Percentiles rank a stretch among this genome's conserved stretches.
These are phyloP conservation scores for Drosophila serrata DNA, from an alignment of 1,140 invertebrate species.

Conservation along the genomic window DNA sequence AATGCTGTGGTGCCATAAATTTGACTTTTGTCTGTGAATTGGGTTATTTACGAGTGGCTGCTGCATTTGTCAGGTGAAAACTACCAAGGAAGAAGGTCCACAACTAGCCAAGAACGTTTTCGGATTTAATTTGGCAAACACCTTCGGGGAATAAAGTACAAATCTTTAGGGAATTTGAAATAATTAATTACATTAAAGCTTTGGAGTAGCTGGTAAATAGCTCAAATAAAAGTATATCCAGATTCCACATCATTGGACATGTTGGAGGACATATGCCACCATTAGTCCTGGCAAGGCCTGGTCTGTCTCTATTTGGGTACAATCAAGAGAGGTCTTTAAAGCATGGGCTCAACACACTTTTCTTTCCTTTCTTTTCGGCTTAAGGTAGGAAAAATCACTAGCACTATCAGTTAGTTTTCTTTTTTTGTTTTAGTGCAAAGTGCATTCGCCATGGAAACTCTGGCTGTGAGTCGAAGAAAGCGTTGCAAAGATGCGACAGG, in stretches of 20 bases:
- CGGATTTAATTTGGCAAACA: slow-evolving; percentile 35
- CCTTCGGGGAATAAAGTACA: background rate
- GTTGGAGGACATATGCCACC: background rate
- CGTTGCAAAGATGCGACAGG: slow-evolving; percentile 50
- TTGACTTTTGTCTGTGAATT: slow-evolving; percentile 42
- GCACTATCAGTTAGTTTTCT: slow-evolving; percentile 70
- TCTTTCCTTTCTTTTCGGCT: too few species aligned
- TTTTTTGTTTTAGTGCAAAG: slow-evolving; percentile 45
- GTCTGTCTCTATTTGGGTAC: slow-evolving; percentile 7
- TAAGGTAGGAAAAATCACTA: slow-evolving; percentile 6
- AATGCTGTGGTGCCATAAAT: slow-evolving; percentile 63
- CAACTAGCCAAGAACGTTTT: slow-evolving; percentile 8
- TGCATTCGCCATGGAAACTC: slow-evolving; percentile 53
- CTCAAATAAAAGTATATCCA: background rate
- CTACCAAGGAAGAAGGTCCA: background rate
- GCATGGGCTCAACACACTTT: slow-evolving; percentile 57
- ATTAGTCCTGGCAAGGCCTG: slow-evolving; percentile 3
- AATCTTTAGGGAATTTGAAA: background rate
- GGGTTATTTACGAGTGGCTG: slow-evolving; percentile 43
- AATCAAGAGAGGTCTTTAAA: slow-evolving; percentile 22
- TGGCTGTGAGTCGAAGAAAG: slow-evolving; percentile 38
- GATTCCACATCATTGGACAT: background rate
- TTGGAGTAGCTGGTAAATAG: background rate
- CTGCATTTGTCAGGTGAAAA: slow-evolving; percentile 51
- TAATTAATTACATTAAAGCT: slow-evolving; percentile 9